phyloP scores from a whole-genome alignment of 2,113 vertebrate species.

The Pelobates fuscus region DNA sequence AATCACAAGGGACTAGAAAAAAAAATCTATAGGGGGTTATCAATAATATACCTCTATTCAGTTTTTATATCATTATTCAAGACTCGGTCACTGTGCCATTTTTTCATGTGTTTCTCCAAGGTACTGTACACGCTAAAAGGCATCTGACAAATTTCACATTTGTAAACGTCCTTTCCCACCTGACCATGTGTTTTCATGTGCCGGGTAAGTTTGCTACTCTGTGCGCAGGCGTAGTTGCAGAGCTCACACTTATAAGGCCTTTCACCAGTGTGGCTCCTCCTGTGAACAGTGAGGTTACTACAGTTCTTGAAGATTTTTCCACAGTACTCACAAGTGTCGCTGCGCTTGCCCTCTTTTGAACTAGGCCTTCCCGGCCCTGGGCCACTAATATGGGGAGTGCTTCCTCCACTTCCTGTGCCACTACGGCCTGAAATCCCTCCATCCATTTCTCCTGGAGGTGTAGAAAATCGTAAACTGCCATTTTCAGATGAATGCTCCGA shows the following conservation, averaged over 20 bases:
- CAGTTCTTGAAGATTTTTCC: slow-evolving; percentile 99
- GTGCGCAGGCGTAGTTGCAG: slow-evolving; percentile 99
- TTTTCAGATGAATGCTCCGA: slow-evolving; percentile 99
- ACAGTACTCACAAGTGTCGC: slow-evolving; percentile 98
- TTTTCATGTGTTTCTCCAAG: slow-evolving; percentile 99
- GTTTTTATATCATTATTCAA: slow-evolving; percentile 99
- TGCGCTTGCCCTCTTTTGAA: slow-evolving; percentile 97
- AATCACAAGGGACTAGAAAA: slow-evolving; percentile 87
- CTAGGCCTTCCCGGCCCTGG: slow-evolving; percentile 88
- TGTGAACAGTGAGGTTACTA: slow-evolving; percentile 99
- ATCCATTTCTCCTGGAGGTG: slow-evolving; percentile 94
- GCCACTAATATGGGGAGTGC: slow-evolving; percentile 96
- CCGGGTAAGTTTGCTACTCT: slow-evolving; percentile 99
- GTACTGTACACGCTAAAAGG: slow-evolving; percentile 99
- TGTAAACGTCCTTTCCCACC: slow-evolving; percentile 99
- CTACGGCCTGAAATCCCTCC: slow-evolving; percentile 96
- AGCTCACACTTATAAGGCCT: slow-evolving; percentile 99
- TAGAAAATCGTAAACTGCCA: slow-evolving; percentile 98
- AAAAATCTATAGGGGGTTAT: slow-evolving; percentile 83
- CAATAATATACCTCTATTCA: slow-evolving; percentile 91
- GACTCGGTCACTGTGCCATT: slow-evolving; percentile 99
- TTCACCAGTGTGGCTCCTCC: slow-evolving; percentile 98
- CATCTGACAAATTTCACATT: slow-evolving; percentile 99
- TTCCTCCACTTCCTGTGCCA: slow-evolving; percentile 95
- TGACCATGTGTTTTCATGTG: slow-evolving; percentile 99